These are phyloP conservation scores for Polyergus mexicanus DNA, from an alignment of 1,140 invertebrate species.

Conservation along the genomic window DNA sequence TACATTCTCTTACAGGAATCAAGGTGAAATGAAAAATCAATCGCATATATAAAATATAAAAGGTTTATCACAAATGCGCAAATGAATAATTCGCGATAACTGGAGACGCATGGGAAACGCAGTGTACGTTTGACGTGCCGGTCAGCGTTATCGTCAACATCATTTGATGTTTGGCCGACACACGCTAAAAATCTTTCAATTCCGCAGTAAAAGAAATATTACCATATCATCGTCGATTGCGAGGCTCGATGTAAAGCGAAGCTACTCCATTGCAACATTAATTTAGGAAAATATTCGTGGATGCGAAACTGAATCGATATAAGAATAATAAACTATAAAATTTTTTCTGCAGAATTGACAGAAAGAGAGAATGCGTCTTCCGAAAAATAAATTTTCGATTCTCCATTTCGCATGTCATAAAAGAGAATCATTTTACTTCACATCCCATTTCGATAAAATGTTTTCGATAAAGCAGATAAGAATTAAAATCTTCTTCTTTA, in stretches of 20 bases:
- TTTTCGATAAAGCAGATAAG: neutral
- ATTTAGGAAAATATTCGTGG: too few species aligned
- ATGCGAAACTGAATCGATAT: too few species aligned
- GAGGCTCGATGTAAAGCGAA: neutral
- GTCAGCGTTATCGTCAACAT: neutral
- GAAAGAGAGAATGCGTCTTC: neutral
- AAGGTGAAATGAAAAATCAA: too few species aligned
- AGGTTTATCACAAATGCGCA: too few species aligned
- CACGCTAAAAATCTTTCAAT: neutral
- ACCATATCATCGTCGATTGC: neutral
- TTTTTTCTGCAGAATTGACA: too few species aligned
- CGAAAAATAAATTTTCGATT: neutral
- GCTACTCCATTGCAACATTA: neutral
- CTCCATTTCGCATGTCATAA: neutral
- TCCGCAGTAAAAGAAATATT: neutral
- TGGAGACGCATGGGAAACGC: neutral
- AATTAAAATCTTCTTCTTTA: too few species aligned
- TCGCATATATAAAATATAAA: too few species aligned
- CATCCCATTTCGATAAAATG: neutral
- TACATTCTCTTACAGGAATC: neutral
- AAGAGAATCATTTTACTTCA: neutral
- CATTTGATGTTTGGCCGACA: constrained; percentile 6
- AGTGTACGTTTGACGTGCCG: neutral
- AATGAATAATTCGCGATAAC: neutral
- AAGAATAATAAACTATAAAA: too few species aligned